Conservation (phyloP, 2,888 invertebrate genomes). For the Noctua janthe region DNA sequence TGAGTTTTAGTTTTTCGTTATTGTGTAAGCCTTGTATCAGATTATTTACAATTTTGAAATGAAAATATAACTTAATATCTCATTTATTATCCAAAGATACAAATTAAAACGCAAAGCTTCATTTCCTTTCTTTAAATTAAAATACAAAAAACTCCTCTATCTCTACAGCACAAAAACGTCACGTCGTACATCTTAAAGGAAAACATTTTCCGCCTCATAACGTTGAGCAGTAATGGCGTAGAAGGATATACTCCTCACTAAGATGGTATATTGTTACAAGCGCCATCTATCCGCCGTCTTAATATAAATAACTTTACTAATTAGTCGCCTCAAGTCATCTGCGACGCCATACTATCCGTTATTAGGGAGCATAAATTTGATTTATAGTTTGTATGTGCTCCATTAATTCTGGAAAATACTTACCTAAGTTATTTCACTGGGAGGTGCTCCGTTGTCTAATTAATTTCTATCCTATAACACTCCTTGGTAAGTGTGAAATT, state of each 20-base stretch:
- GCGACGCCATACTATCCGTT: slow-evolving; percentile 68
- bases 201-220: slow-evolving; percentile 52
- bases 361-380: slow-evolving; percentile 74
- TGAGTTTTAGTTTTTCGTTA: neutral
- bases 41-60: neutral
- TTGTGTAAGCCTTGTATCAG: neutral
- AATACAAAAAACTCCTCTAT: neutral
- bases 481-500: slow-evolving; percentile 24
- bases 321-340: slow-evolving; percentile 70
- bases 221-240: slow-evolving; percentile 31
- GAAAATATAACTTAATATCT: neutral
- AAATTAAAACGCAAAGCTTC: neutral
- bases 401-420: slow-evolving; percentile 70
- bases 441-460: slow-evolving; percentile 51
- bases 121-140: neutral
- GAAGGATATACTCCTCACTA: slow-evolving; percentile 24
- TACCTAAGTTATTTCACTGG: slow-evolving; percentile 61
- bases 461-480: slow-evolving; percentile 42
- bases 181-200: slow-evolving; percentile 20
- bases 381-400: slow-evolving; percentile 71
- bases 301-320: slow-evolving; percentile 68
- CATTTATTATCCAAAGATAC: neutral
- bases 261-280: slow-evolving; percentile 52
- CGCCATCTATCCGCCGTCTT: slow-evolving; percentile 50
- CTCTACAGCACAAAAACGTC: slow-evolving; percentile 4